Evolutionary conservation across 2,888 invertebrate genomes (phyloP).

Genomic region (Gnatocerus cornutus): DNA sequence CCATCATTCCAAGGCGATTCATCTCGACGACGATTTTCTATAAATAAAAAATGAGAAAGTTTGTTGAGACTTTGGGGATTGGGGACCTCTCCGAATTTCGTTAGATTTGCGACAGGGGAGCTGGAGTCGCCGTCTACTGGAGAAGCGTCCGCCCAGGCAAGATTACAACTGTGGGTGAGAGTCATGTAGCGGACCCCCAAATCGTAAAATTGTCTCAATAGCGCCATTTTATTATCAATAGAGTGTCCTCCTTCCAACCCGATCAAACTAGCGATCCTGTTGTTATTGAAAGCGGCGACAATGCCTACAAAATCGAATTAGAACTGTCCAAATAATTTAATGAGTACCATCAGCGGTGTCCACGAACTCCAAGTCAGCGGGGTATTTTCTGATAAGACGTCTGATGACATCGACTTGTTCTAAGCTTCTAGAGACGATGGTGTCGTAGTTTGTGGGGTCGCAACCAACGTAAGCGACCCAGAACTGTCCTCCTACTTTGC

Average conservation of each 20-base stretch:
- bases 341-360: conserved; percentile 65
- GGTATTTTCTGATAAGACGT: conserved; percentile 68
- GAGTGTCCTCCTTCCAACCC: conserved; percentile 78
- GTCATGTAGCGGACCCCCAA: conserved; percentile 78
- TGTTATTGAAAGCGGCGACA: conserved; percentile 69
- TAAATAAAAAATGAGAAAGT: background rate
- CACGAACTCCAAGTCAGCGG: conserved; percentile 68
- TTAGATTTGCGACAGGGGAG: conserved; percentile 65
- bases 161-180: conserved; percentile 77
- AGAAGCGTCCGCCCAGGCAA: conserved; percentile 73
- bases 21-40: conserved; percentile 76
- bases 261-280: conserved; percentile 76
- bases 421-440: conserved; percentile 73
- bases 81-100: conserved; percentile 69
- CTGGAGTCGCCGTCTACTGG: conserved; percentile 54
- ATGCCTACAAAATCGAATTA: conserved; percentile 66
- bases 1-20: conserved; percentile 79
- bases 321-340: no score
- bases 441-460: conserved; percentile 73
- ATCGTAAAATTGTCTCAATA: conserved; percentile 74
- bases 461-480: conserved; percentile 77
- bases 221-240: conserved; percentile 74
- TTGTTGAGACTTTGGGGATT: conserved; percentile 51
- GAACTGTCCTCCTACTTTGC: conserved; percentile 76
- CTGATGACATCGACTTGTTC: conserved; percentile 78